These are phyloP conservation scores for Caenorhabditis zanzibari DNA, from an alignment of 2,888 invertebrate genomes.

Conservation along the genomic window DNA sequence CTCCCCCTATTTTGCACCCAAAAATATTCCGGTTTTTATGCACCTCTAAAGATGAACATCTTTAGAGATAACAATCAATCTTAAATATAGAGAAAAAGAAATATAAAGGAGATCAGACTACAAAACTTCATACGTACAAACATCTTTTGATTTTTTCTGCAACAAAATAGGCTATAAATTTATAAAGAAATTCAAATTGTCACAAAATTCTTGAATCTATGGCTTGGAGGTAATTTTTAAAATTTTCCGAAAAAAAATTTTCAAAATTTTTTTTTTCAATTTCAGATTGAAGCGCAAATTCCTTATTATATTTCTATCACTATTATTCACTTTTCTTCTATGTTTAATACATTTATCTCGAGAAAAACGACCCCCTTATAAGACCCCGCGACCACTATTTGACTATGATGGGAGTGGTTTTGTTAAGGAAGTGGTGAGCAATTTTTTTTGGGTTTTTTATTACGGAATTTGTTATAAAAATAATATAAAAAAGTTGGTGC, in stretches of 20 bases:
- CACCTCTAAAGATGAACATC: not conserved
- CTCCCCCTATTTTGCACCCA: not conserved
- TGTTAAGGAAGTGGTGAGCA: conserved; percentile 14
- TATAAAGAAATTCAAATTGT: too few species aligned
- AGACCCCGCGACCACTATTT: not conserved
- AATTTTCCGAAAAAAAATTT: not conserved
- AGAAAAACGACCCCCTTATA: not conserved
- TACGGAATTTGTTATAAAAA: not conserved
- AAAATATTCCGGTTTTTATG: conserved; percentile 12
- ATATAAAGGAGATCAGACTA: not conserved
- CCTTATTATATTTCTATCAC: not conserved
- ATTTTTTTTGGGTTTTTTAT: not conserved
- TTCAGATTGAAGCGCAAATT: conserved; percentile 16
- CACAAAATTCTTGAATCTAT: not conserved
- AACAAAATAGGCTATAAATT: too few species aligned
- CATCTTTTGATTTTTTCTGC: too few species aligned
- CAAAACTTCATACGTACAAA: not conserved
- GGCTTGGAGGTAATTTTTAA: conserved; percentile 13
- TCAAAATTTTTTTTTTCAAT: not conserved
- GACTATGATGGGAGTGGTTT: conserved; percentile 18
- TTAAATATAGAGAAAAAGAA: not conserved
- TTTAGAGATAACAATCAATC: not conserved
- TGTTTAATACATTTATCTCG: not conserved
- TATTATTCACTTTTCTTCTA: conserved; percentile 8
- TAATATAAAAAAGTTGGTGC: not conserved